Conservation (phyloP, 2,888 invertebrate species). For the Lycocerus yunnanus region DNA sequence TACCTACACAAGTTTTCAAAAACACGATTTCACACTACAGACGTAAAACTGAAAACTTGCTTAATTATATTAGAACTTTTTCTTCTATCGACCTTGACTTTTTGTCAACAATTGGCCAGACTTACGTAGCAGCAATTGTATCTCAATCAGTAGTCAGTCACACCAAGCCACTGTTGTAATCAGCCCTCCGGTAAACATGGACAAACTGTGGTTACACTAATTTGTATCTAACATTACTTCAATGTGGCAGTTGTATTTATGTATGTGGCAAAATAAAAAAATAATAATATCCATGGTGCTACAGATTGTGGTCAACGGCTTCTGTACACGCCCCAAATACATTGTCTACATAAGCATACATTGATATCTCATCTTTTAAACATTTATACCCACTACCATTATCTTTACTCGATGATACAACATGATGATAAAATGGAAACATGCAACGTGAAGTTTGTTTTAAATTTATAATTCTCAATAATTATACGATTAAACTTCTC, state of each 20-base stretch:
- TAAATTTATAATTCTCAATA: neutral
- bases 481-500: neutral
- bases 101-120: too few relatives aligned
- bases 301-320: neutral
- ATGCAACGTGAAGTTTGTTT: neutral
- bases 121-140: too few relatives aligned
- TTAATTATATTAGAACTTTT: neutral
- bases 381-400: neutral
- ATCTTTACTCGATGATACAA: neutral
- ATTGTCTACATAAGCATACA: neutral
- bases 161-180: too few relatives aligned
- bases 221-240: neutral
- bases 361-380: neutral
- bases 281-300: neutral
- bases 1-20: neutral
- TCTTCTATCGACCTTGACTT: too few relatives aligned
- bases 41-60: neutral
- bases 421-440: neutral
- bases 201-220: neutral
- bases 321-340: neutral
- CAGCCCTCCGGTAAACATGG: neutral
- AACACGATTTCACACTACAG: neutral
- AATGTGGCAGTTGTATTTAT: neutral
- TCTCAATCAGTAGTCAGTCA: too few relatives aligned
- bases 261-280: neutral